Base-by-base conservation (phyloP, 2,888 invertebrate species). In the Polymixis flavicincta region DNA sequence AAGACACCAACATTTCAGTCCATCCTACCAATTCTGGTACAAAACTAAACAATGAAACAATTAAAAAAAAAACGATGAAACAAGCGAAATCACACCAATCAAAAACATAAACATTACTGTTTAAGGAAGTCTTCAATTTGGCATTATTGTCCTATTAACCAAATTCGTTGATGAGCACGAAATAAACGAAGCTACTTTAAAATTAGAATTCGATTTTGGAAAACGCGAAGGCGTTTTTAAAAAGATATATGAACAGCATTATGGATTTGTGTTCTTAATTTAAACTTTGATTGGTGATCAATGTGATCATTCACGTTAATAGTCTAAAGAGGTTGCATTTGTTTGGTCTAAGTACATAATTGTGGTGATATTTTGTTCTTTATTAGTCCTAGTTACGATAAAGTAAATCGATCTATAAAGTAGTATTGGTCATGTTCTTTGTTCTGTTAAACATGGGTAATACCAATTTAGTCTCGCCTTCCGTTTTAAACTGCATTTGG, bases 171-270 rank as follows among this genome's bases (percentile, higher is more conserved):
- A 75, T 70, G 55, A 71, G 32, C 22, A 67, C 57, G 4, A 78
- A 37, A 5, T 57, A 48, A 75, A 68, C 17, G 45, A 70, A 25
- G n/a, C 60, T 25, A 6, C 50, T 63, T 32, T 69, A 61, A 73
- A 79, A 76, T 79, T 77, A 59, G 28, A 79, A 87, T 85, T 28
- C 60, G 6, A 25, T 61, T 86, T 85, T 76, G 85, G 77, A 59
- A 64, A 76, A 65, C 8, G 65, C 79, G 78, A 13, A 66, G 84
- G 84, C 78, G 82, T 73, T 80, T 59, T 76, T 50, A 69, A 80
- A 73, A 82, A 70, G 52, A 64, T 69, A 69, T 8, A 73, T 42
- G 13, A 25, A 48, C 32, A 42, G 74, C 52, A 59, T 71, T 74
- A 71, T 52, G 42, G 69, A 74, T 55, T 70, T 72, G 68, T 69